Conservation (phyloP, 2,888 invertebrate species). For the Apamea epomidion region DNA sequence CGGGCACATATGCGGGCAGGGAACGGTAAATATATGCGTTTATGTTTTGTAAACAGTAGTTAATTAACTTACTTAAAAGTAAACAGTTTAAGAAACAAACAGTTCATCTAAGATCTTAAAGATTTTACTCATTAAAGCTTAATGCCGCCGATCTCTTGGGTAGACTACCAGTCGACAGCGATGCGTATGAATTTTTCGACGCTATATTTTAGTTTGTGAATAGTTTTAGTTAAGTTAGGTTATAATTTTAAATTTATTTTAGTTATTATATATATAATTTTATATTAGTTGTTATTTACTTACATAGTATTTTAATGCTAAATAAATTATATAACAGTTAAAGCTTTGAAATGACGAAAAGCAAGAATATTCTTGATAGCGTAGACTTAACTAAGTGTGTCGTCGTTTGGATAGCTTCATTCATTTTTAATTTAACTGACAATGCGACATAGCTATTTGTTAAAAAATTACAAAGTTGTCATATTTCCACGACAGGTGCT, state of each 20-base stretch:
- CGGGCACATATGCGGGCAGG: slow-evolving; percentile 83
- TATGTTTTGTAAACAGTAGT: neutral
- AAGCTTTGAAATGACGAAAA: neutral
- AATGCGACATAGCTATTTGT: neutral
- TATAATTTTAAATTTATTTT: no score
- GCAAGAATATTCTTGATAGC: neutral
- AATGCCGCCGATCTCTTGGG: no score
- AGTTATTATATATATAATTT: no score
- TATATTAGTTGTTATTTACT: no score
- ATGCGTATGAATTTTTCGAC: no score
- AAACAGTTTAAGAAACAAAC: neutral
- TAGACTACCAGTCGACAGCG: no score
- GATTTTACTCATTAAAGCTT: neutral
- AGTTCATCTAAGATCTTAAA: neutral
- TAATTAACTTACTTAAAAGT: neutral
- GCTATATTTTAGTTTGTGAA: no score
- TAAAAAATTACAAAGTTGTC: neutral
- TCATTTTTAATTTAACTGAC: neutral
- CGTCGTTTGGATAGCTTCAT: neutral
- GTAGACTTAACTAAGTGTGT: no score
- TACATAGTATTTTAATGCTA: no score
- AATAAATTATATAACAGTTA: no score
- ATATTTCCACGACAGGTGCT: neutral
- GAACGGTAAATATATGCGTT: slow-evolving; percentile 79
- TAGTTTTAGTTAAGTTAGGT: no score